Evolutionary conservation across 2,113 vertebrate genomes (phyloP).

Genomic region (Misgurnus anguillicaudatus): DNA sequence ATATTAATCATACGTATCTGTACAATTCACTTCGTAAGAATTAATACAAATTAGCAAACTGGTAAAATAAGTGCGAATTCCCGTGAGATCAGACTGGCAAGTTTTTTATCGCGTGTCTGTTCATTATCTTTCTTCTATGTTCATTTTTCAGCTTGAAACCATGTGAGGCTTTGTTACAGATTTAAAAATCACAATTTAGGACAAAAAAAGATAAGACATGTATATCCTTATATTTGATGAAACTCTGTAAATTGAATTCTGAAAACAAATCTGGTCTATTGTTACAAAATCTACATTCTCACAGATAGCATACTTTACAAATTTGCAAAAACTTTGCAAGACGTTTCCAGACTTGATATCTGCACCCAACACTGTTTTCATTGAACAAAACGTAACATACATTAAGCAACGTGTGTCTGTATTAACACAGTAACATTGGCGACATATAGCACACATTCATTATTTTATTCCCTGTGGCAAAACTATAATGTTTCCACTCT

Average conservation of each 20-base stretch:
- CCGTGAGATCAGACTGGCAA: no score
- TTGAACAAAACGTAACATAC: conserved; percentile 7
- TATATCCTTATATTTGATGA: conserved; percentile 17
- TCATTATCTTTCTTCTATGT: not conserved
- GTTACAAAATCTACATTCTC: conserved; percentile 17
- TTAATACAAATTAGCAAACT: no score
- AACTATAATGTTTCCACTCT: not conserved
- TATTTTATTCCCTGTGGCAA: conserved; percentile 5
- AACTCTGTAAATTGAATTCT: not conserved
- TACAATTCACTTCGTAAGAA: no score
- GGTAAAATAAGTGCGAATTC: no score
- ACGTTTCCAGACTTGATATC: not conserved
- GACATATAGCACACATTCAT: not conserved
- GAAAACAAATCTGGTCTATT: not conserved
- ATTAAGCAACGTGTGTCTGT: conserved; percentile 7
- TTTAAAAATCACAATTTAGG: conserved; percentile 21
- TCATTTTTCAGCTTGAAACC: not conserved
- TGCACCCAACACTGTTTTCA: not conserved
- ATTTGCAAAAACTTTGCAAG: not conserved
- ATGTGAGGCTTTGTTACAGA: conserved; percentile 21
- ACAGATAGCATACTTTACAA: conserved; percentile 5
- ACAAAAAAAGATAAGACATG: not conserved
- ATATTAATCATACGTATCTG: no score
- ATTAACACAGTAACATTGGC: conserved; percentile 15
- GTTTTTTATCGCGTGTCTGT: not conserved